A percentile compares a stretch with the other conserved stretches of the same genome.
Evolutionary conservation across 2,113 vertebrate species (phyloP).

Genomic region (Dasyurus viverrinus): DNA sequence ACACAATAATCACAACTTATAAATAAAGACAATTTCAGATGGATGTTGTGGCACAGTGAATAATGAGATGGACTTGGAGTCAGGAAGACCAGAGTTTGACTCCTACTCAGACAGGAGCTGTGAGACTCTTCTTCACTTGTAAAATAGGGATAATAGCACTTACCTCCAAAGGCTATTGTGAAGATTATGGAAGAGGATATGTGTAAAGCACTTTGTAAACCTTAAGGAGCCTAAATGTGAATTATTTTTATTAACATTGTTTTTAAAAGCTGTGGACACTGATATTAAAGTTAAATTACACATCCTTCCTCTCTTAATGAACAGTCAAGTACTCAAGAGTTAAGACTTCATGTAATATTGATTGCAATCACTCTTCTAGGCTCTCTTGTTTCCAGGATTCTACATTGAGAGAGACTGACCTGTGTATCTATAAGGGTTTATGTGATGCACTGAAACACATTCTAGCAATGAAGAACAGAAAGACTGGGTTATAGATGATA

Average conservation of each 20-base stretch:
- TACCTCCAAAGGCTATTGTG: neutral
- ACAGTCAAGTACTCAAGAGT: neutral
- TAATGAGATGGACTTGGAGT: neutral
- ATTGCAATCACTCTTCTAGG: neutral
- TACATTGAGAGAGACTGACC: neutral
- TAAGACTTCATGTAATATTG: neutral
- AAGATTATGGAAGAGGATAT: neutral
- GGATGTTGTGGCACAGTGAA: neutral
- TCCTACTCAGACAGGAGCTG: neutral
- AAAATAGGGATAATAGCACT: neutral
- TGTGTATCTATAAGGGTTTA: neutral
- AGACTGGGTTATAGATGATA: neutral
- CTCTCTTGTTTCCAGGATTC: neutral
- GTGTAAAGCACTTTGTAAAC: neutral
- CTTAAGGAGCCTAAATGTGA: neutral
- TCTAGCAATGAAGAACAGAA: neutral
- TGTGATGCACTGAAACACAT: neutral
- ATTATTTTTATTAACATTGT: neutral
- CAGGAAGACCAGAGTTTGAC: neutral
- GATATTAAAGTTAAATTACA: neutral
- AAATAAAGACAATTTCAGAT: neutral
- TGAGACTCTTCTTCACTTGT: neutral
- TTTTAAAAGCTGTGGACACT: neutral
- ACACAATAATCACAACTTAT: neutral
- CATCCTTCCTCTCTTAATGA: neutral